These are phyloP conservation scores for Betta splendens DNA, from an alignment of 2,797 vertebrate genomes.

Conservation along the genomic window DNA sequence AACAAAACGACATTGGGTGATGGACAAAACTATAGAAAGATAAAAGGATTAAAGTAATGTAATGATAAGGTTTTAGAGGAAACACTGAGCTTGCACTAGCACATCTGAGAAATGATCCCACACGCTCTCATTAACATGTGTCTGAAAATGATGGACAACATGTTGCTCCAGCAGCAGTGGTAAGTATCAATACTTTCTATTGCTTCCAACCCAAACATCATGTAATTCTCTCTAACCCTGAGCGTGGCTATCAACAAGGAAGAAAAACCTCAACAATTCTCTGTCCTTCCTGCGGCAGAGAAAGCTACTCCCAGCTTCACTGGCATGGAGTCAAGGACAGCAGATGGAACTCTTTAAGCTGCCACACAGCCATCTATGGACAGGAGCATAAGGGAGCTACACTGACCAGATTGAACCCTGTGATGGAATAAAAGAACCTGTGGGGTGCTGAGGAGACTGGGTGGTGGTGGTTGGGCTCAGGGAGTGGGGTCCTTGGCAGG, in stretches of 20 bases:
- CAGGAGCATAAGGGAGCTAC: slow-evolving; percentile 40
- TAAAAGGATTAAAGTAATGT: not conserved
- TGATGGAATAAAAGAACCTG: slow-evolving; percentile 52
- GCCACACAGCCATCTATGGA: slow-evolving; percentile 58
- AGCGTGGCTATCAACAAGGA: slow-evolving; percentile 33
- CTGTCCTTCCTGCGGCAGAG: slow-evolving; percentile 48
- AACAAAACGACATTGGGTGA: no score
- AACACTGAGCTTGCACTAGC: not conserved
- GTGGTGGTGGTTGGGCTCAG: slow-evolving; percentile 35
- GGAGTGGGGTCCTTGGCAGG: slow-evolving; percentile 29
- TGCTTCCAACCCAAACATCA: slow-evolving; percentile 46
- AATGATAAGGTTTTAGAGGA: not conserved
- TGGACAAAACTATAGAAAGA: not conserved
- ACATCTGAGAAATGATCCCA: not conserved
- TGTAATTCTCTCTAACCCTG: slow-evolving; percentile 23
- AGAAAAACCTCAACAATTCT: slow-evolving; percentile 41
- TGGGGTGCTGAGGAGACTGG: slow-evolving; percentile 39
- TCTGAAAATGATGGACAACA: not conserved
- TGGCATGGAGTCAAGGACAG: slow-evolving; percentile 73
- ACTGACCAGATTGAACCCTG: slow-evolving; percentile 63
- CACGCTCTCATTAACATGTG: slow-evolving; percentile 5
- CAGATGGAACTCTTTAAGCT: slow-evolving; percentile 80
- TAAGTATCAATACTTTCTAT: slow-evolving; percentile 13
- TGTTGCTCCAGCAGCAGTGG: slow-evolving; percentile 2
- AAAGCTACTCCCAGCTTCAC: slow-evolving; percentile 51